These are phyloP conservation scores for Halichoeres trimaculatus DNA, from an alignment of 2,113 vertebrate species.

Conservation along the genomic window DNA sequence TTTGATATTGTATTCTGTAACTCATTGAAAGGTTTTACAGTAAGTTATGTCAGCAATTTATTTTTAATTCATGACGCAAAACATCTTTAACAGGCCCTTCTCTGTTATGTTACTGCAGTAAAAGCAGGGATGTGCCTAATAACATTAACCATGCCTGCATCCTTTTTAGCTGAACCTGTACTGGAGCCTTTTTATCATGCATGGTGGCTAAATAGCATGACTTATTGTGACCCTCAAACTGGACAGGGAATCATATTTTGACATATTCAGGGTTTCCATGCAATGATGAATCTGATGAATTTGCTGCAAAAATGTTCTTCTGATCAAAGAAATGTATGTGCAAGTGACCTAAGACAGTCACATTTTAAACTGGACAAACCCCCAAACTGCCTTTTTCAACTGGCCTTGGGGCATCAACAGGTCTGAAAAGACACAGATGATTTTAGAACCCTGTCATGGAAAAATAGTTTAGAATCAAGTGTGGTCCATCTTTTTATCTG, in stretches of 20 bases:
- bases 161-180: not conserved
- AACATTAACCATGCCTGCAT: not conserved
- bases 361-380: not conserved
- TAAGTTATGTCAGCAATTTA: not conserved
- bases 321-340: not conserved
- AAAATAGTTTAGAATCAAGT: too few species aligned
- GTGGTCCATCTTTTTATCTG: too few species aligned
- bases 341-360: not conserved
- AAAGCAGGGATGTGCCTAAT: not conserved
- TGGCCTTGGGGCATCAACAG: too few species aligned
- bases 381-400: not conserved
- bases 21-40: not conserved
- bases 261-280: not conserved
- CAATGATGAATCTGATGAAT: not conserved
- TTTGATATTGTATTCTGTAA: not conserved
- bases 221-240: not conserved
- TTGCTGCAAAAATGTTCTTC: not conserved
- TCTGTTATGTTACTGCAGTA: not conserved
- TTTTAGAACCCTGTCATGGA: too few species aligned
- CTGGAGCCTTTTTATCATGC: not conserved
- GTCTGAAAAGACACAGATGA: too few species aligned
- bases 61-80: not conserved
- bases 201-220: not conserved
- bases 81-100: not conserved
- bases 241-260: not conserved